Evolutionary conservation across 2,797 vertebrate species (phyloP), one percentile per base, ranked within the genome.

Genomic region (Oreortyx pictus): DNA sequence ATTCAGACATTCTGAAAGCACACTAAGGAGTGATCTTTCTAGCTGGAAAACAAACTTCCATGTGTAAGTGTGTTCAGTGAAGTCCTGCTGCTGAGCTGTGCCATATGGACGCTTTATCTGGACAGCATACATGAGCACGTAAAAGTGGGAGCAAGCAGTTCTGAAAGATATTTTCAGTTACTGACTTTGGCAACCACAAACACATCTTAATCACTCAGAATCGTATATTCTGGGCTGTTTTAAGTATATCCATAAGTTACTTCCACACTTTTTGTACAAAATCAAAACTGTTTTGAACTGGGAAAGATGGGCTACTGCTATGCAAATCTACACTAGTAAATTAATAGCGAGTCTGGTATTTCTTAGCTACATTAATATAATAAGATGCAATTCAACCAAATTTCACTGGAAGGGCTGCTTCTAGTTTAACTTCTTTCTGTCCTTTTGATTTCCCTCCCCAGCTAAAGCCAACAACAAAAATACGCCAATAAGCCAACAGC

Each of bases 91-190:
- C 33, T 2, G 3, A 29, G n/a, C 23, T 61, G 22, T n/a, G 61
- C 33, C 52, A 6, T 2, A 7, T 52, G 29, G 16, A 56, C n/a
- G 11, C 46, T n/a, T 46, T 14, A 24, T 19, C 19, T 6, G 19
- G 22, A 33, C 57, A 70, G 41, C 16, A 37, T 0, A 0, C 7
- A 20, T 29, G 11, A 57, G 78, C 20, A n/a, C 0, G 0, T 12
- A 25, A 49, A 67, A 82, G 35, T 3, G 0, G 22, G 16, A 60
- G 44, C 44, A 46, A 72, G 54, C 37, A 25, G 33, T 64, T 62
- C 15, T 24, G 20, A 37, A 54, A 29, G 10, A 39, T 1, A 6
- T 2, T 89, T 54, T 25, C 50, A 23, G 62, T 12, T n/a, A 56
- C 15, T 44, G 72, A 44, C 31, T 44, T 22, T 20, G 17, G 43